Conservation (phyloP, 2,888 invertebrate genomes). For the Geotrupes spiniger region DNA sequence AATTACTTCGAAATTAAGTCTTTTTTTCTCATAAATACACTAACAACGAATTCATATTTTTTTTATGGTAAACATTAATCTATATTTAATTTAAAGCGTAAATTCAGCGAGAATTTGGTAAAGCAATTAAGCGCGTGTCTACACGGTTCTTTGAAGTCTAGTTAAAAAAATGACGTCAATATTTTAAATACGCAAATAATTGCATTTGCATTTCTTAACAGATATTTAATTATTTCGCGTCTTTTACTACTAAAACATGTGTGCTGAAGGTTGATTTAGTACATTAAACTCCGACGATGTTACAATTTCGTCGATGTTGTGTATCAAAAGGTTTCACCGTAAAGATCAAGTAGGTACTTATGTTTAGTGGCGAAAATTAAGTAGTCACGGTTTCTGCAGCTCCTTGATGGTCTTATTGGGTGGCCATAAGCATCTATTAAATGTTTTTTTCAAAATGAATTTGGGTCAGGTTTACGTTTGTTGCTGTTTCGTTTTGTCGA, state of each 20-base stretch:
- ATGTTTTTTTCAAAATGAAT: too few species aligned
- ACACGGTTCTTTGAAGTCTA: slow-evolving; percentile 9
- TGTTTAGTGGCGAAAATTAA: slow-evolving; percentile 4
- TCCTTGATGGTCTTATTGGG: too few species aligned
- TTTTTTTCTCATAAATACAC: too few species aligned
- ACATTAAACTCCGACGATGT: slow-evolving; percentile 32
- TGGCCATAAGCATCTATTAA: too few species aligned
- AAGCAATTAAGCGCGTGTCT: slow-evolving; percentile 12
- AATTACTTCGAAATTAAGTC: too few species aligned
- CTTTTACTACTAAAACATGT: slow-evolving; percentile 34
- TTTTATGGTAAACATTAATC: too few species aligned
- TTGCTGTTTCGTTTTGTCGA: too few species aligned
- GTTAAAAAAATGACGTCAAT: slow-evolving; percentile 17
- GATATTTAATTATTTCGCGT: slow-evolving; percentile 34
- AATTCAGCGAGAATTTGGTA: slow-evolving; percentile 12
- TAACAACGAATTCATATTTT: too few species aligned
- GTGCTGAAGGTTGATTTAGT: slow-evolving; percentile 39
- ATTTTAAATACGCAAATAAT: slow-evolving; percentile 27
- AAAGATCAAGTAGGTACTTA: background rate
- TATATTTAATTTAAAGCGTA: too few species aligned
- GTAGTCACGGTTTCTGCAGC: too few species aligned
- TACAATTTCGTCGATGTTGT: slow-evolving; percentile 1
- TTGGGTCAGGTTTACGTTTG: too few species aligned
- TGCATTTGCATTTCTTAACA: slow-evolving; percentile 40
- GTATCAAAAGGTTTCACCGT: slow-evolving; percentile 4